Conservation (phyloP, 2,888 invertebrate genomes). For the Caenorhabditis zanzibari region DNA sequence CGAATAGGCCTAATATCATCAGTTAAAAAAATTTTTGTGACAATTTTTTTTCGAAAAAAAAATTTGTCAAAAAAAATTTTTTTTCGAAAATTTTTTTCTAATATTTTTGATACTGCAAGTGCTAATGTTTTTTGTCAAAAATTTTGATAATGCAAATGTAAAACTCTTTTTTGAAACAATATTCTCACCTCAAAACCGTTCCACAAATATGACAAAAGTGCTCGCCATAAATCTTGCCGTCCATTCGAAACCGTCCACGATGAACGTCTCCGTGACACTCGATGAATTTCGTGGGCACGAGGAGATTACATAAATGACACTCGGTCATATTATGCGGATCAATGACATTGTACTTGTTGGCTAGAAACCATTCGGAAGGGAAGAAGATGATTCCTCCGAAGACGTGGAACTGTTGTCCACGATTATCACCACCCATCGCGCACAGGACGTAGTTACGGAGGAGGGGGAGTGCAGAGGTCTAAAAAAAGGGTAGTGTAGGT, state of each 20-base stretch:
- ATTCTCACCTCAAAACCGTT: constrained; percentile 9
- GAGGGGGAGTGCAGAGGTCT: neutral
- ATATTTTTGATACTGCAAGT: too few relatives aligned
- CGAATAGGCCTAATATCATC: too few relatives aligned
- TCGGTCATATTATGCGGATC: neutral
- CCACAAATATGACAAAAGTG: constrained; percentile 48
- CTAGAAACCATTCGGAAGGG: constrained; percentile 27
- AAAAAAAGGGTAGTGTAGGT: too few relatives aligned
- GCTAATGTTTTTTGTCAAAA: too few relatives aligned
- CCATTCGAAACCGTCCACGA: constrained; percentile 47
- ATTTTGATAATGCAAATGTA: too few relatives aligned
- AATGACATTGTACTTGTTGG: neutral
- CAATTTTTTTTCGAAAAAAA: too few relatives aligned
- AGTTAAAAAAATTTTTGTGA: too few relatives aligned
- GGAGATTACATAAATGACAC: constrained; percentile 41
- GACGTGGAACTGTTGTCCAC: constrained; percentile 36
- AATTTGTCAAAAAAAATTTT: too few relatives aligned
- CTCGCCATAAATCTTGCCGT: constrained; percentile 31
- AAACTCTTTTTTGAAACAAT: too few relatives aligned
- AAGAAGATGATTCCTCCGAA: constrained; percentile 32
- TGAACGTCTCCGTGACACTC: constrained; percentile 58
- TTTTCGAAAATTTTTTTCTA: too few relatives aligned
- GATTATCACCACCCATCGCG: constrained; percentile 39
- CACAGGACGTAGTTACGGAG: constrained; percentile 28
- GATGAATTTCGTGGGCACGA: constrained; percentile 28